Evolutionary conservation across 2,113 vertebrate genomes (phyloP).

Genomic region (Neodon shergylaensis): DNA sequence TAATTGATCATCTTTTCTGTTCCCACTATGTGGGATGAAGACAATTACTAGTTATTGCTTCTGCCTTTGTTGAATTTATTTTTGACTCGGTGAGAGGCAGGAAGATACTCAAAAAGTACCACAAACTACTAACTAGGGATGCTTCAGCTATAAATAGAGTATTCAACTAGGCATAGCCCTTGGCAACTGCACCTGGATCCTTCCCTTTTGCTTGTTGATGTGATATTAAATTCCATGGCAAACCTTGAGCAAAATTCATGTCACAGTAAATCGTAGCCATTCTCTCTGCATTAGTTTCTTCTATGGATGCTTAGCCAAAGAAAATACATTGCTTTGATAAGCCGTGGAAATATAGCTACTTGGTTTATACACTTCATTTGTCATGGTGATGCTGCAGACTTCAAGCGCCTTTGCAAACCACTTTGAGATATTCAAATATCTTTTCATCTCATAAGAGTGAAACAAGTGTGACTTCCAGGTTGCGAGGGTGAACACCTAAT

Average conservation of each 20-base stretch:
- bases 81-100: constrained; percentile 61
- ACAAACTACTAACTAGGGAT: constrained; percentile 14
- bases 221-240: constrained; percentile 8
- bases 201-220: constrained; percentile 14
- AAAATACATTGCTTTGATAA: not conserved
- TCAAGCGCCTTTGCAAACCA: not conserved
- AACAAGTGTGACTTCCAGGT: not conserved
- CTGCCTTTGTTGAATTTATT: constrained; percentile 63
- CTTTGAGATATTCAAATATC: constrained; percentile 45
- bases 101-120: constrained; percentile 37
- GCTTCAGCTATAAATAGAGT: constrained; percentile 48
- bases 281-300: not conserved
- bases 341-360: not conserved
- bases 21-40: constrained; percentile 38
- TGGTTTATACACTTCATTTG: not conserved
- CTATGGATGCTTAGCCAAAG: not conserved
- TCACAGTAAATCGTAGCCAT: not conserved
- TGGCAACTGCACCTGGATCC: not conserved
- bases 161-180: constrained; percentile 6
- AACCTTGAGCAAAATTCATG: not conserved
- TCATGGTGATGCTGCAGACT: not conserved
- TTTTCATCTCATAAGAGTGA: not conserved
- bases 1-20: constrained; percentile 41
- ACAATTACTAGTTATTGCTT: constrained; percentile 65
- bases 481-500: not conserved